Evolutionary conservation across 2,888 invertebrate genomes (phyloP), one percentile per base, ranked within the genome.

Genomic region (Cheilosia vernalis): DNA sequence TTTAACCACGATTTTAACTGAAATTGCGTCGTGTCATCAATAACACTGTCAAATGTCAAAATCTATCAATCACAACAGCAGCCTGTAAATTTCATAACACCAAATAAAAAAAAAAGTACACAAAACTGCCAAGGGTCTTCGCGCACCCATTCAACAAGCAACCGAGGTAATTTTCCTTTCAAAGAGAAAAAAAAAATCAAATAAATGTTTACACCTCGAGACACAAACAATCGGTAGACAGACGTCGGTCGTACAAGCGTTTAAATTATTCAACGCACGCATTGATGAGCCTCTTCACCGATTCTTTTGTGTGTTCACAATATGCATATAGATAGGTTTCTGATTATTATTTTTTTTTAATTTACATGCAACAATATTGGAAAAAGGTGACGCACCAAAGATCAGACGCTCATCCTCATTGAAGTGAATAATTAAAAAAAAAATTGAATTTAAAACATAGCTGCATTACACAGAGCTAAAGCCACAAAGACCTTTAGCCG

Each of bases 141-240:
- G 60, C 30, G 44, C 44, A 27, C 66, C 51, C 61, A 66, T 55
- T 69, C 73, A 84, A 77, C 70, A 77, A 49, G 47, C 44, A 51
- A 56, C 55, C 3, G 40, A 64, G 33, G 73, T 67, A 73, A 63
- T 78, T 73, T 73, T 30, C 72, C 49, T 53, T 61, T 55, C 40
- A 40, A 27, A 64, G 1, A 7, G 27, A 64, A 56, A 63, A 47
- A 63, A 47, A 61, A 53, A 37, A n/a, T 56, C 51, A 67, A 74
- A 69, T 74, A 84, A 84, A 79, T 84, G 73, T 79, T 84, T 84
- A 84, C 83, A 79, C 79, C 64, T 84, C 53, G 69, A 51, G 51
- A 73, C 67, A 53, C 72, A 84, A 69, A 40, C 70, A 72, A 58
- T 51, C 44, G 60, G 17, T 40, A 58, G 2, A 33, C 30, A 1